A percentile compares a stretch with the other conserved stretches of the same genome.
Evolutionary conservation across 1,140 invertebrate genomes (phyloP).

Genomic region (Melipona quadrifasciata): DNA sequence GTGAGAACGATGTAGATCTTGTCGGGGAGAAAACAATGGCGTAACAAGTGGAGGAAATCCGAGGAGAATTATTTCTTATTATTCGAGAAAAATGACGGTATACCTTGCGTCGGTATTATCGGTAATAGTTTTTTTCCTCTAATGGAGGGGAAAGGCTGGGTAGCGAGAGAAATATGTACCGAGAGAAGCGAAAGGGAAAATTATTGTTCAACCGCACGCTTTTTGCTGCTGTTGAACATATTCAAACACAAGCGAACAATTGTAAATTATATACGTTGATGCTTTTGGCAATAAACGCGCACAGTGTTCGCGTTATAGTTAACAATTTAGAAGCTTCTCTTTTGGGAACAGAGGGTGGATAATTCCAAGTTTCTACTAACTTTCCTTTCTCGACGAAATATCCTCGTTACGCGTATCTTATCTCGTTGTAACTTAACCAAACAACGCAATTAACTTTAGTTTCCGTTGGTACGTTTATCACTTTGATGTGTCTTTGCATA

Average conservation of each 20-base stretch:
- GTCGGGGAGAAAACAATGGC: not conserved
- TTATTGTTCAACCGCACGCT: not conserved
- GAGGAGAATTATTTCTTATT: not conserved
- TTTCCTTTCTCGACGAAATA: no score
- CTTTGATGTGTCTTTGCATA: no score
- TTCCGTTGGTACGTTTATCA: no score
- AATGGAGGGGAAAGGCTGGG: not conserved
- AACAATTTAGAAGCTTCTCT: no score
- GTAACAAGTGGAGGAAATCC: not conserved
- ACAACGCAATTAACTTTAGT: no score
- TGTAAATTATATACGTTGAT: not conserved
- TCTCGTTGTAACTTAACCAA: no score
- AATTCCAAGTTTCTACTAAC: no score
- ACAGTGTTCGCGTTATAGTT: not conserved
- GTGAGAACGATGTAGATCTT: not conserved
- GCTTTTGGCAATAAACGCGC: not conserved
- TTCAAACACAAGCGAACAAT: not conserved
- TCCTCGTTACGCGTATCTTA: no score
- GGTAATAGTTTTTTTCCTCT: slow-evolving; percentile 19
- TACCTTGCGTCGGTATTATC: not conserved
- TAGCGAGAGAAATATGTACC: not conserved
- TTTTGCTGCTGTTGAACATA: not conserved
- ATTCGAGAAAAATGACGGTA: slow-evolving; percentile 1
- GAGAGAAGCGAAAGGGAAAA: not conserved
- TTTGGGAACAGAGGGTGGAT: no score